These are phyloP conservation scores for Pseudanteris insignis DNA, from an alignment of 2,888 invertebrate genomes.

Conservation along the genomic window DNA sequence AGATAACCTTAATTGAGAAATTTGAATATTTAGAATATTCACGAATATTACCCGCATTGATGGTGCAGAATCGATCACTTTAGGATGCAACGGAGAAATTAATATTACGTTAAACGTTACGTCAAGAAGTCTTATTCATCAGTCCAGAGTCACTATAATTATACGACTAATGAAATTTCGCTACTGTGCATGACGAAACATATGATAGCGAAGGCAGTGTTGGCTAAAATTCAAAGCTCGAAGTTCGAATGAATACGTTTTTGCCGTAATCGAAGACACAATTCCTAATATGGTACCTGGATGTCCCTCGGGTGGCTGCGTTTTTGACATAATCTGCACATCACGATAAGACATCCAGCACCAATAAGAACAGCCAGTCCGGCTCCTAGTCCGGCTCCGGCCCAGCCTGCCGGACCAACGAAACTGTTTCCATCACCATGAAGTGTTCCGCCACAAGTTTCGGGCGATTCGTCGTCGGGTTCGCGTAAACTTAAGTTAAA, in stretches of 20 bases:
- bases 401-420: conserved; percentile 69
- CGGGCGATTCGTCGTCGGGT: conserved; percentile 80
- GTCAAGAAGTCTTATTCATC: too few species aligned
- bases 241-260: conserved; percentile 26
- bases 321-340: conserved; percentile 73
- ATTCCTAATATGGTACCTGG: conserved; percentile 71
- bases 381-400: conserved; percentile 73
- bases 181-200: too few species aligned
- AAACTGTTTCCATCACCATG: conserved; percentile 68
- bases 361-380: conserved; percentile 71
- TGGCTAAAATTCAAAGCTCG: conserved; percentile 21
- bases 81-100: too few species aligned
- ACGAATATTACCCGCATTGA: too few species aligned
- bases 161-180: background rate
- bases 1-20: too few species aligned
- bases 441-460: conserved; percentile 72
- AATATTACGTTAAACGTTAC: too few species aligned
- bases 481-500: conserved; percentile 60
- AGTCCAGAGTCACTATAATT: background rate
- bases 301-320: conserved; percentile 72
- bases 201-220: too few species aligned
- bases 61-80: too few species aligned
- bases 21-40: too few species aligned
- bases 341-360: conserved; percentile 70
- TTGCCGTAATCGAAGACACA: conserved; percentile 22